These are phyloP conservation scores for Heterocephalus glaber DNA, from an alignment of 2,113 vertebrate species.

Conservation along the genomic window DNA sequence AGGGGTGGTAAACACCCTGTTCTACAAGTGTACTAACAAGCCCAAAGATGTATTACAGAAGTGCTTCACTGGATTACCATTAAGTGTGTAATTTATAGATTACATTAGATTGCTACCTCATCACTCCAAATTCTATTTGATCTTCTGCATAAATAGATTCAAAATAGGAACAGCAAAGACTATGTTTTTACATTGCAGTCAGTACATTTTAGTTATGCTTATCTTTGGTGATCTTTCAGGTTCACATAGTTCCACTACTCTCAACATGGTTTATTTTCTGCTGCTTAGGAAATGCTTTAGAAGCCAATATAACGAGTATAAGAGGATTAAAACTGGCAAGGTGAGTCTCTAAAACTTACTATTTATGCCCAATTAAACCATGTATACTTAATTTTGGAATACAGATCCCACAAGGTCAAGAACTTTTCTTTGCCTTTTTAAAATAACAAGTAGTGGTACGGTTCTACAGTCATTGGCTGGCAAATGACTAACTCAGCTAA, in stretches of 20 bases:
- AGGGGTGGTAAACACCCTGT: not conserved
- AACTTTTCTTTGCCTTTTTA: constrained; percentile 31
- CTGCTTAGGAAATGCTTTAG: not conserved
- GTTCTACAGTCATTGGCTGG: not conserved
- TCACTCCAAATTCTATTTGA: not conserved
- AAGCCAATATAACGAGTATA: not conserved
- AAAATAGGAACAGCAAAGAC: not conserved
- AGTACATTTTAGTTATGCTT: not conserved
- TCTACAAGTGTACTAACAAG: not conserved
- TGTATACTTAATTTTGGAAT: not conserved
- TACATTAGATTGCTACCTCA: not conserved
- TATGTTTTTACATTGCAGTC: not conserved
- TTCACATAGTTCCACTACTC: not conserved
- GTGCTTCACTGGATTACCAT: not conserved
- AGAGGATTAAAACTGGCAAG: not conserved
- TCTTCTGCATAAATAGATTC: not conserved
- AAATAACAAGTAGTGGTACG: not conserved
- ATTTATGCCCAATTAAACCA: not conserved
- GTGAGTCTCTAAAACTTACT: not conserved
- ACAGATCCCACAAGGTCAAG: not conserved
- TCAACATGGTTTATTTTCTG: constrained; percentile 34
- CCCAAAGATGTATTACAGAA: not conserved
- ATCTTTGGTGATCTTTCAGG: not conserved
- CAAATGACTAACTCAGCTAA: not conserved
- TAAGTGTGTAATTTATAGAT: not conserved